Evolutionary conservation across 2,113 vertebrate genomes (phyloP), one percentile per base, ranked within the genome.

Genomic region (Trachemys scripta): DNA sequence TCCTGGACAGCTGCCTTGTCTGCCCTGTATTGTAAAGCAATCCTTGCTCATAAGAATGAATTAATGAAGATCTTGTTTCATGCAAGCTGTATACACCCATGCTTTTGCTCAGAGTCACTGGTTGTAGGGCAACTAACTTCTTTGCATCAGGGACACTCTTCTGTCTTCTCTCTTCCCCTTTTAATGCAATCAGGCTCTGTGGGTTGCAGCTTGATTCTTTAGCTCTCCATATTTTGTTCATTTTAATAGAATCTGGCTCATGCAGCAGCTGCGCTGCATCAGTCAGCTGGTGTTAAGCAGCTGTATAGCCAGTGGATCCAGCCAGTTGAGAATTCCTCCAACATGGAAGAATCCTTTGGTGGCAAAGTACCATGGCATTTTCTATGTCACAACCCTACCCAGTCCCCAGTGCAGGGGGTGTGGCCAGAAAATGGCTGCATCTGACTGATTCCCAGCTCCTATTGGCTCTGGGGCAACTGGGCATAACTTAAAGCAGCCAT

Each of bases 351-450:
- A 76, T 27, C 2, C 2, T 56, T 47, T 88, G 87, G 25, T 93
- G 90, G 88, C 51, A 38, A 69, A 31, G 29, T 50, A 80, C 93
- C 87, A 82, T 51, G 57, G 29, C 11, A 80, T 76, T 13, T 96
- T 88, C 8, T 62, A 69, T n/a, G 16, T 19, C 85, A 93, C 87
- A 94, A 95, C 95, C 90, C 92, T 84, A 59, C n/a, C 54, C n/a
- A 84, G 69, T 87, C 56, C 76, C 25, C 54, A 84, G 72, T 79
- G 80, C 85, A 88, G 85, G 65, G 97, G 25, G 94, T 95, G 95
- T 91, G 90, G 84, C 93, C 2, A 2, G 54, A 90, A 96, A 96
- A 96, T 93, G 96, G 62, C 87, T 96, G 80, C 92, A 96, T 95
- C 69, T 35, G 90, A 51, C 59, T 75, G 82, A 80, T 57, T 29